These are phyloP conservation scores for Drosophila setifemur DNA, from an alignment of 1,140 invertebrate genomes.

Conservation along the genomic window DNA sequence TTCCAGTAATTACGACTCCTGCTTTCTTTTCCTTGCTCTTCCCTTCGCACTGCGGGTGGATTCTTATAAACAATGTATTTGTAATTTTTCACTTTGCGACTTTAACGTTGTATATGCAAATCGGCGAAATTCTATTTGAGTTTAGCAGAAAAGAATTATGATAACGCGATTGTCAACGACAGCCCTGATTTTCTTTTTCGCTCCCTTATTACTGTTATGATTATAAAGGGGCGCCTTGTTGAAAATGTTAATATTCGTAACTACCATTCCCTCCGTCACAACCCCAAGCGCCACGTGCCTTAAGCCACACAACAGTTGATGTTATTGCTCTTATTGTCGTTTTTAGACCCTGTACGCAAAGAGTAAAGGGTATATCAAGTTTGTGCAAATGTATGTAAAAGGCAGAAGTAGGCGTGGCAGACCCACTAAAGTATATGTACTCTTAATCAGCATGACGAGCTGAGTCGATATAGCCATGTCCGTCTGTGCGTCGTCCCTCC, in stretches of 20 bases:
- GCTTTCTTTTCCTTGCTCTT: conserved; percentile 45
- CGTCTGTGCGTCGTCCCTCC: too few relatives aligned
- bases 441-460: too few relatives aligned
- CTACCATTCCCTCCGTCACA: background rate
- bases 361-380: too few relatives aligned
- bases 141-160: conserved; percentile 72
- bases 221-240: conserved; percentile 69
- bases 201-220: conserved; percentile 52
- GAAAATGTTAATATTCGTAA: conserved; percentile 56
- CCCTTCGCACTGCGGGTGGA: conserved; percentile 40
- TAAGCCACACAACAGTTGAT: conserved; percentile 71
- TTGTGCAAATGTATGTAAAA: too few relatives aligned
- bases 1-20: conserved; percentile 33
- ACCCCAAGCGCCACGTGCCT: conserved; percentile 46
- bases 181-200: conserved; percentile 49
- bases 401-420: too few relatives aligned
- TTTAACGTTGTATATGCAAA: conserved; percentile 79
- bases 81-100: conserved; percentile 78
- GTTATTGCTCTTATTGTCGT: too few relatives aligned
- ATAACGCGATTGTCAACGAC: conserved; percentile 75
- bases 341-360: too few relatives aligned
- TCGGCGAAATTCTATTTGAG: conserved; percentile 73
- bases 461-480: too few relatives aligned
- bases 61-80: conserved; percentile 47
- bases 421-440: too few relatives aligned